Evolutionary conservation across 2,888 invertebrate species (phyloP).

Genomic region (Xestia rhomboidea): DNA sequence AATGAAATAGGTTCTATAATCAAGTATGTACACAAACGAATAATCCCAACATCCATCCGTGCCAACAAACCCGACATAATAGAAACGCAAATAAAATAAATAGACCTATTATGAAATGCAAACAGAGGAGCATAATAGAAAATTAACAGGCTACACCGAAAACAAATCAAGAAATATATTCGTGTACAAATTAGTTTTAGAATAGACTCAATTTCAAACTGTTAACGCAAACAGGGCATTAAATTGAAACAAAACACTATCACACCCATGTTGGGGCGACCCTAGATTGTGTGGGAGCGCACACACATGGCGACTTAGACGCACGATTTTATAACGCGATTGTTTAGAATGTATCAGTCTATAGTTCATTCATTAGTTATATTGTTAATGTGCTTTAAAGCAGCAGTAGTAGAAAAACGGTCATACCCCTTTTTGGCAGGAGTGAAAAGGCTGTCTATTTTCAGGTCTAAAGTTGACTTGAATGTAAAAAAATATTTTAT

Average conservation of each 20-base stretch:
- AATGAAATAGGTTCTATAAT: background rate
- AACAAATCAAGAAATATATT: slow-evolving; percentile 66
- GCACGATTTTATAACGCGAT: slow-evolving; percentile 55
- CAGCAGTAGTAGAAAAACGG: background rate
- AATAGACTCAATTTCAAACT: slow-evolving; percentile 64
- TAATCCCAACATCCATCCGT: slow-evolving; percentile 8
- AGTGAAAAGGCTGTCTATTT: background rate
- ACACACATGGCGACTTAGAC: slow-evolving; percentile 53
- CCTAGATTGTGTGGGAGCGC: slow-evolving; percentile 53
- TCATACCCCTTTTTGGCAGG: fast-evolving
- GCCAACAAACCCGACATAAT: slow-evolving; percentile 32
- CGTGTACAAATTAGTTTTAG: slow-evolving; percentile 63
- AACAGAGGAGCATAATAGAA: slow-evolving; percentile 59
- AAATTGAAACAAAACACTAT: slow-evolving; percentile 74
- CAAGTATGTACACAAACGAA: slow-evolving; percentile 14
- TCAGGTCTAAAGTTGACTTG: background rate
- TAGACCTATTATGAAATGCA: slow-evolving; percentile 47
- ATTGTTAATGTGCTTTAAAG: slow-evolving; percentile 1
- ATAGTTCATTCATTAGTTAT: slow-evolving; percentile 1
- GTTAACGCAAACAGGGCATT: slow-evolving; percentile 67
- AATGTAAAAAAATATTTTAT: background rate
- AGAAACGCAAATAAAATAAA: slow-evolving; percentile 50
- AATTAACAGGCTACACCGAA: slow-evolving; percentile 56
- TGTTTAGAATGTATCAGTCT: slow-evolving; percentile 23
- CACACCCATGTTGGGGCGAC: slow-evolving; percentile 49